Base-by-base conservation (phyloP, 2,797 vertebrate genomes). In the Numenius phaeopus region DNA sequence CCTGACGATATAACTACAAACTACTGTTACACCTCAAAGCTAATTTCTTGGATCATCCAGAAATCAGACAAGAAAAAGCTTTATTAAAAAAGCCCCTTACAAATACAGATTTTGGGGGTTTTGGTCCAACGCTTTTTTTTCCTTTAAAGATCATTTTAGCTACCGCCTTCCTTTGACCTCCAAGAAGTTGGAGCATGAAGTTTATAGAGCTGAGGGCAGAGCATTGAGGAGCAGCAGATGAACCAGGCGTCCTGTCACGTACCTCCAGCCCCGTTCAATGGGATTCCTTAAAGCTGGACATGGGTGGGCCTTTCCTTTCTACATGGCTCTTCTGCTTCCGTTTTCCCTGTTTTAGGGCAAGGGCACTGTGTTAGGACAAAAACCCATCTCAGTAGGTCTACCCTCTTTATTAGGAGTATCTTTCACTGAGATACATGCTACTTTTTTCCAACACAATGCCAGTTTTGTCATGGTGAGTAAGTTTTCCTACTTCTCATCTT, bases 401-500 rank as follows among this genome's bases (percentile, higher is more conserved):
- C 26, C 89, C 10, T 67, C 40, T 92, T 76, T 75, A 87, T 87
- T 24, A 57, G 57, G 73, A 39, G 5, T 29, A 91, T 70, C 76
- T 82, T 61, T 95, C 75, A 55, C 57, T 84, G 87, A 24, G 1
- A 47, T n/a, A 26, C 23, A 21, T 27, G 16, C 50, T 64, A 23
- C 7, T 70, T 50, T 85, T 82, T 82, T 46, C 52, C 49, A 87
- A 34, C 50, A 91, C 75, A 93, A 73, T 66, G 81, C n/a, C 42
- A 78, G n/a, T 81, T 94, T 95, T 95, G 73, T 88, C 82, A 47
- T 24, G 52, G 78, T 4, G 32, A 90, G 49, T 89, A 87, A 87
- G 64, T 94, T 92, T 92, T 89, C 82, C 37, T 50, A 14, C 71
- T 78, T 89, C 92, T 92, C 84, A 77, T 94, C 66, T 79, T 90